Evolutionary conservation across 2,888 invertebrate genomes (phyloP), one percentile per base, ranked within the genome.

Genomic region (Deroplatys truncata): DNA sequence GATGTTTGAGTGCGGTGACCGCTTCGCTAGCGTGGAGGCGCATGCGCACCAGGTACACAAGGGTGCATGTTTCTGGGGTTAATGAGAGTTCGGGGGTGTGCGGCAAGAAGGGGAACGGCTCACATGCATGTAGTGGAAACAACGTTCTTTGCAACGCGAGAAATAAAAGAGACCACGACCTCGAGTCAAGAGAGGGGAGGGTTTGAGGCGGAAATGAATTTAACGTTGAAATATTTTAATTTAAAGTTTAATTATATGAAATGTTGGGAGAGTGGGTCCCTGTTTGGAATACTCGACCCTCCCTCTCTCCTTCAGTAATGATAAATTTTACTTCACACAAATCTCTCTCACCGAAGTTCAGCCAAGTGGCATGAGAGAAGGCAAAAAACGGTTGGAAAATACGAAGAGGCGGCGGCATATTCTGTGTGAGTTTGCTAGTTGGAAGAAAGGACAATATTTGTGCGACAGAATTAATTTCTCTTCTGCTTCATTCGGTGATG

Each of bases 231-330:
- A 83, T 87, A 83, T 87, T 83, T 87, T 87, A 87, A 87, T 87
- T 87, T 83, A 87, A 87, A 87, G 28, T 83, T 87, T 83, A 82
- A 87, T 87, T 83, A 83, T 83, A 83, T 87, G 87, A 83, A 87
- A 83, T 87, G 87, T 82, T 35, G 28, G n/a, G 15, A 72, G 25
- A 72, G 56, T 72, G 4, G 56, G 56, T 72, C 56, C 56, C 56
- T 72, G 56, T 72, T 72, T 72, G 56, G 56, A 72, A 72, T 72
- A 72, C 56, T 72, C 56, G 56, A 72, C 56, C 56, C 20, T 72
- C 20, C 16, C 20, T 25, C 56, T 72, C 20, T 72, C 56, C 56
- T 25, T 72, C 56, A 16, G 56, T 72, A 72, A 72, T 72, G 56
- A 72, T 72, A 72, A 20, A 72, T 72, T 72, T 72, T 72, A 72